A percentile compares a stretch with the other conserved stretches of the same genome.
Evolutionary conservation across 1,140 invertebrate genomes (phyloP).

Genomic region (Drosophila kohkoa): DNA sequence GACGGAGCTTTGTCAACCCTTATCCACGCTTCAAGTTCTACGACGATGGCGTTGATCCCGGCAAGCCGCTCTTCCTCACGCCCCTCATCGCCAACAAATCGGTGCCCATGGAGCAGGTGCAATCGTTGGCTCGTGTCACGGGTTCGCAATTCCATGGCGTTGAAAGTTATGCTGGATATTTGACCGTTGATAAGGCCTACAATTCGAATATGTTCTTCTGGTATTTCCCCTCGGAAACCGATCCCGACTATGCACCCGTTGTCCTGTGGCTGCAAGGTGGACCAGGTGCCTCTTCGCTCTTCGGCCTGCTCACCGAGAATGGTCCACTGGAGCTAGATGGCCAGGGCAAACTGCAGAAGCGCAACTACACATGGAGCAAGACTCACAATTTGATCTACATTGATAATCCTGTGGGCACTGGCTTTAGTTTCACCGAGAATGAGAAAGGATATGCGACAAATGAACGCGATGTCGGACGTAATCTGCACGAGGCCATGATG

Average conservation of each 20-base stretch:
- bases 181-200: constrained; percentile 91
- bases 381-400: constrained; percentile 92
- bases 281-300: constrained; percentile 92
- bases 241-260: constrained; percentile 87
- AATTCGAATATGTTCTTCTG: constrained; percentile 95
- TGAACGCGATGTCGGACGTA: constrained; percentile 88
- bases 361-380: constrained; percentile 91
- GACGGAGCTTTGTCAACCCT: constrained; percentile 75
- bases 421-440: constrained; percentile 90
- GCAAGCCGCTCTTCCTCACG: constrained; percentile 74
- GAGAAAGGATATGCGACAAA: constrained; percentile 88
- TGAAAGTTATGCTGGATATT: constrained; percentile 86
- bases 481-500: constrained; percentile 88
- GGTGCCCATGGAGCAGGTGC: constrained; percentile 52
- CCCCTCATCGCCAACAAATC: constrained; percentile 62
- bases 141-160: constrained; percentile 68
- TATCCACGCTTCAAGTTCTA: constrained; percentile 71
- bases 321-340: constrained; percentile 90
- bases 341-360: constrained; percentile 86
- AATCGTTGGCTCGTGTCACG: constrained; percentile 56
- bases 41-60: constrained; percentile 72
- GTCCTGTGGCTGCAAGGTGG: constrained; percentile 94
- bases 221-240: constrained; percentile 91
- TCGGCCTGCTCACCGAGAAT: constrained; percentile 93
- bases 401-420: constrained; percentile 94